A percentile compares a stretch with the other conserved stretches of the same genome.
These are phyloP conservation scores for Puffinus mauretanicus DNA, from an alignment of 2,113 vertebrate genomes.

Conservation along the genomic window DNA sequence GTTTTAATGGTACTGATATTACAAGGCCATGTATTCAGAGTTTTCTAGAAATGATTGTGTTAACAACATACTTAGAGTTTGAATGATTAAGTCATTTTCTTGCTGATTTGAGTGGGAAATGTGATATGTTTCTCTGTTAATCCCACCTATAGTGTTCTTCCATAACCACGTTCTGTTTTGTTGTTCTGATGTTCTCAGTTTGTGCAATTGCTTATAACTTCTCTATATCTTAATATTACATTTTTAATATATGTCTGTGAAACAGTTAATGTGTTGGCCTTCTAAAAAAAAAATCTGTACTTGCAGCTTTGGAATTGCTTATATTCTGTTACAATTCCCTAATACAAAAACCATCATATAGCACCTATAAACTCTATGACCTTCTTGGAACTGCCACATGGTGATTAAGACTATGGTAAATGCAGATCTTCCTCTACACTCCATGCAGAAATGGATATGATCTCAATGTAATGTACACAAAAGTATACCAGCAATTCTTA, in stretches of 20 bases:
- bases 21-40: neutral
- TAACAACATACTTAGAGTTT: neutral
- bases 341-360: neutral
- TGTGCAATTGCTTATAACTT: neutral
- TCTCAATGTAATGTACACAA: neutral
- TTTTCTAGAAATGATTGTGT: neutral
- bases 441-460: neutral
- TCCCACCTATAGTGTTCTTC: neutral
- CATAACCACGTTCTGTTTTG: accelerated
- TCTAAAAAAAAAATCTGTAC: neutral
- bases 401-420: neutral
- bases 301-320: neutral
- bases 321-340: neutral
- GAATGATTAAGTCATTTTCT: neutral
- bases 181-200: neutral
- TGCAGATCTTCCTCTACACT: neutral
- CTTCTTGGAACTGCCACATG: neutral
- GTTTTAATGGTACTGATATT: neutral
- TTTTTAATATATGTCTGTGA: neutral
- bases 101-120: neutral
- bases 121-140: neutral
- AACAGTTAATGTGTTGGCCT: neutral
- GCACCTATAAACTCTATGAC: neutral
- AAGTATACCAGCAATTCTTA: neutral
- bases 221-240: neutral